These are phyloP conservation scores for Larimichthys polyactis DNA, from an alignment of 2,113 vertebrate species.

Conservation along the genomic window DNA sequence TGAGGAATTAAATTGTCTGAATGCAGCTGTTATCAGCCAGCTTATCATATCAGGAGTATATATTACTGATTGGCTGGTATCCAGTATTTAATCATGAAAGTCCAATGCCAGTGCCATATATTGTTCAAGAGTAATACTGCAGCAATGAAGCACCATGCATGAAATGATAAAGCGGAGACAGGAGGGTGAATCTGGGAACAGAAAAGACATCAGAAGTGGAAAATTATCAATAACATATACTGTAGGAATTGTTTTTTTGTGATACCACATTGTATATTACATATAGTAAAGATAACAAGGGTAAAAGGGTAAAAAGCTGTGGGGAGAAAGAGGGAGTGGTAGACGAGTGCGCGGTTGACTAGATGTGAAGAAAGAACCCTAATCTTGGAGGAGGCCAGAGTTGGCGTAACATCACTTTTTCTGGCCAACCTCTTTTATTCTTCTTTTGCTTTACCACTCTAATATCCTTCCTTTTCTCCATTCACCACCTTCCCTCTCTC, in stretches of 20 bases:
- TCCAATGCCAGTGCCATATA: neutral
- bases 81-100: constrained; percentile 7
- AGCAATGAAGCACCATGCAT: neutral
- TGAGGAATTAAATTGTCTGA: neutral
- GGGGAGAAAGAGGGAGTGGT: constrained; percentile 52
- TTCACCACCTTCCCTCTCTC: neutral
- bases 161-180: neutral
- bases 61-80: constrained; percentile 8
- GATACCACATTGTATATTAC: neutral
- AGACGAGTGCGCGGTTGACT: constrained; percentile 49
- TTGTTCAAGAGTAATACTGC: neutral
- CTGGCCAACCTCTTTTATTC: constrained; percentile 47
- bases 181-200: neutral
- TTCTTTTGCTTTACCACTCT: constrained; percentile 52
- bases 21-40: constrained; percentile 9
- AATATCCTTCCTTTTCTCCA: constrained; percentile 46
- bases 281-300: constrained; percentile 19
- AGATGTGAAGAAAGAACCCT: constrained; percentile 73
- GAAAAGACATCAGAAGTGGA: neutral
- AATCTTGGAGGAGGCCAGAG: constrained; percentile 80
- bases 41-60: neutral
- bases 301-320: constrained; percentile 34
- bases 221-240: neutral
- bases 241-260: neutral
- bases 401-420: constrained; percentile 69